phyloP scores from a whole-genome alignment of 2,888 invertebrate genomes.

The Parnassius smintheus region DNA sequence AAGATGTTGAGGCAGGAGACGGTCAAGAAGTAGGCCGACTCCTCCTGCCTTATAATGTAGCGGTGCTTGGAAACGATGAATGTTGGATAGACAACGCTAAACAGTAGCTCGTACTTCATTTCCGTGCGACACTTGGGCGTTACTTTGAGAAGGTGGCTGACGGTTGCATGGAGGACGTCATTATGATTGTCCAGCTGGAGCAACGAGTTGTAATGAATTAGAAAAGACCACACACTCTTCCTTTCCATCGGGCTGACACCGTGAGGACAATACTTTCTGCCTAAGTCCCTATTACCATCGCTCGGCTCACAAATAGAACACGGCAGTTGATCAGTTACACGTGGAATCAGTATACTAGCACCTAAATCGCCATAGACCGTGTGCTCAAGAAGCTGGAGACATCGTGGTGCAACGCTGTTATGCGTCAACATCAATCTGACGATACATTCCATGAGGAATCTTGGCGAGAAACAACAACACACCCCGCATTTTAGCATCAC shows the following conservation, averaged over 20 bases:
- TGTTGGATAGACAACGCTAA: conserved; percentile 82
- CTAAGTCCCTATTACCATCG: conserved; percentile 49
- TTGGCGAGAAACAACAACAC: conserved; percentile 84
- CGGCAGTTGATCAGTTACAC: conserved; percentile 62
- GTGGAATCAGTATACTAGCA: conserved; percentile 60
- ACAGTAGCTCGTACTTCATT: conserved; percentile 80
- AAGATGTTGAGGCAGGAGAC: conserved; percentile 82
- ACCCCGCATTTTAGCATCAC: conserved; percentile 81
- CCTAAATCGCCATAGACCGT: conserved; percentile 82
- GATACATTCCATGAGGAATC: conserved; percentile 69
- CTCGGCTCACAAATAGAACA: conserved; percentile 68
- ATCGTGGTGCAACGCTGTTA: conserved; percentile 56
- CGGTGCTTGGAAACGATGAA: conserved; percentile 79
- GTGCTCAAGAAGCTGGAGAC: conserved; percentile 79
- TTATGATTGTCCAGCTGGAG: conserved; percentile 78
- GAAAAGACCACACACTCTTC: conserved; percentile 77
- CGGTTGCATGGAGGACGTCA: conserved; percentile 77
- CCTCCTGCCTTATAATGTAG: conserved; percentile 68
- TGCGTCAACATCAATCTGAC: conserved; percentile 72
- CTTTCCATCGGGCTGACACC: conserved; percentile 54
- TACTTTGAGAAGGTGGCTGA: conserved; percentile 80
- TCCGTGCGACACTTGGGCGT: conserved; percentile 77
- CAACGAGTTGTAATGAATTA: conserved; percentile 80
- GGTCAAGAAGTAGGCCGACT: conserved; percentile 79
- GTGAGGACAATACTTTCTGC: conserved; percentile 54